Evolutionary conservation across 2,797 vertebrate species (phyloP), one percentile per base, ranked within the genome.

Genomic region (Triplophysa yarkandensis): DNA sequence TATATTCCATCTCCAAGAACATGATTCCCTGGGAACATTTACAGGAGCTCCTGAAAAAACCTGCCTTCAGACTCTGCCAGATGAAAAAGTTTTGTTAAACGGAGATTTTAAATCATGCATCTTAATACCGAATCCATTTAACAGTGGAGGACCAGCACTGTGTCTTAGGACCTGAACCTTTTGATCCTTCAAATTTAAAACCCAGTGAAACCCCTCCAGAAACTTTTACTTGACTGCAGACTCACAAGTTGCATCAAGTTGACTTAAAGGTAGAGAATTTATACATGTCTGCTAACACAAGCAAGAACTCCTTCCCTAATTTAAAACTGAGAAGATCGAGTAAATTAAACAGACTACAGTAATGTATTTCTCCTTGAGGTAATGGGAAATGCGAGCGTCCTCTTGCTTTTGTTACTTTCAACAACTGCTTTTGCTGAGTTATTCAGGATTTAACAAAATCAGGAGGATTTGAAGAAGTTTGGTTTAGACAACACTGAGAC

Each of bases 371-470:
- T 19, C 77, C 71, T 82, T 84, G 80, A 64, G 3, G 52, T 80
- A 82, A 76, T 80, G 85, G 75, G 76, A 82, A 82, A 3, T 81
- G 68, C 76, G 71, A 80, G 50, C 58, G 77, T 75, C 78, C 76
- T 82, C 69, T 41, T 71, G 73, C 77, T 17, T 48, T 68, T 41
- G 74, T 79, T 85, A 81, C 78, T 61, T 44, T 82, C n/a, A 76
- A 81, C 36, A 48, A 23, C 63, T 61, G 62, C 65, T 44, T 39
- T 25, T 65, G 54, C 43, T 61, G 44, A 76, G 50, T 58, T 61
- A 88, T 90, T 91, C 88, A 90, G 89, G 90, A 92, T 81, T 80
- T 62, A 80, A 79, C 71, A n/a, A 39, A 77, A 80, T 66, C 72
- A 75, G 65, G 80, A 84, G 80, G 84, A 87, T 39, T 39, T 39